Evolutionary conservation across 2,113 vertebrate species (phyloP).

Genomic region (Thamnophis sirtalis): DNA sequence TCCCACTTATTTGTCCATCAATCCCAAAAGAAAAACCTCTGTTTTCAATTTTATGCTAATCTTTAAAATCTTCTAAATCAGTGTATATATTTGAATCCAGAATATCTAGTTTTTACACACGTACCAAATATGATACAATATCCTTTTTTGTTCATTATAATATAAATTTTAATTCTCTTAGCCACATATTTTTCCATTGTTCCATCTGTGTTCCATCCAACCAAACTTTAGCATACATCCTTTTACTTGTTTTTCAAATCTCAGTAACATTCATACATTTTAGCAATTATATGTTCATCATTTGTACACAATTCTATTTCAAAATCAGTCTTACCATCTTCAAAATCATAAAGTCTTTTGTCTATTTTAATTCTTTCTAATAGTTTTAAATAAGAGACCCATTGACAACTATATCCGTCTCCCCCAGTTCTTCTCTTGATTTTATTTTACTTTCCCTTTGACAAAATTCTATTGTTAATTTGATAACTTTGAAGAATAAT

Average conservation of each 20-base stretch:
- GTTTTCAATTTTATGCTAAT: neutral
- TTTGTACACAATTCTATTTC: neutral
- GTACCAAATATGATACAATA: neutral
- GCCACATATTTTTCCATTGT: neutral
- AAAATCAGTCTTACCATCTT: neutral
- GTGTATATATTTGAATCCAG: neutral
- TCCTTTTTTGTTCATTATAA: neutral
- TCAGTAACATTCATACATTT: neutral
- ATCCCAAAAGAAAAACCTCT: neutral
- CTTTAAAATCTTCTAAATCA: neutral
- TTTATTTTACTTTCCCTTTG: neutral
- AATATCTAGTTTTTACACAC: neutral
- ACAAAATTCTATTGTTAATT: constrained; percentile 40
- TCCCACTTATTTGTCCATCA: neutral
- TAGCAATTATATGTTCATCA: neutral
- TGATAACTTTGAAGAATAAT: constrained; percentile 73
- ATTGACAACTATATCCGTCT: neutral
- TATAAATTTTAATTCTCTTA: neutral
- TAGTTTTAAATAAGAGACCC: neutral
- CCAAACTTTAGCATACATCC: neutral
- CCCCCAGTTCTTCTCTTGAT: neutral
- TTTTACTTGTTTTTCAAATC: neutral
- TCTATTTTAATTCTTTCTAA: neutral
- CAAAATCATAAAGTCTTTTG: neutral
- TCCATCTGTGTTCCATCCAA: neutral